Percentiles rank a stretch among this genome's conserved stretches.
phyloP scores from a whole-genome alignment of 1,140 invertebrate genomes.

The Eriocheir sinensis region DNA sequence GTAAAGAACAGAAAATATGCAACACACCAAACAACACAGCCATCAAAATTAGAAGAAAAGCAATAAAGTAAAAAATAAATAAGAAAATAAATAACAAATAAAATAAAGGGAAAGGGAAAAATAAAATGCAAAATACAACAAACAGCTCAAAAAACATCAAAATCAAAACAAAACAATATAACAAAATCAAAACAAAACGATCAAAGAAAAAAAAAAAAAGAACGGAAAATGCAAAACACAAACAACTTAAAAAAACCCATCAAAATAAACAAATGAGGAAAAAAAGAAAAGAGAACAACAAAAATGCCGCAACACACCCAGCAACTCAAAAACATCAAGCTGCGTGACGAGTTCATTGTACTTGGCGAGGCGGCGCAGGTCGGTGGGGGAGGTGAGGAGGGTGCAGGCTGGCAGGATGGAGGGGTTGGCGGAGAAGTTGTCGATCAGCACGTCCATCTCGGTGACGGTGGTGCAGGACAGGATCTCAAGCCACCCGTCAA shows the following conservation, averaged over 20 bases:
- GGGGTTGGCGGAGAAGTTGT: neutral
- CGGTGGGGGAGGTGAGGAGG: neutral
- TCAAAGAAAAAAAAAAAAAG: neutral
- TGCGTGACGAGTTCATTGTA: neutral
- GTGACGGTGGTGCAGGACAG: neutral
- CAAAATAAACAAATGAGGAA: neutral
- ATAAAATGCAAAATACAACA: too few relatives aligned
- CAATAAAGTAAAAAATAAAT: neutral
- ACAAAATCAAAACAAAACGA: too few relatives aligned
- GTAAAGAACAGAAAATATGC: neutral
- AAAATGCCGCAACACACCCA: neutral
- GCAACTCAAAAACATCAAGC: neutral
- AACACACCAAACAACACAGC: neutral
- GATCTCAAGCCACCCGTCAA: neutral
- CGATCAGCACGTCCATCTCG: neutral
- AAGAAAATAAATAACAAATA: neutral
- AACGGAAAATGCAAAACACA: neutral
- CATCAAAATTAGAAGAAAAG: neutral
- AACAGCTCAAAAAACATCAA: too few relatives aligned
- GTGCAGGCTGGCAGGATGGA: neutral
- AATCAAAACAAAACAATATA: too few relatives aligned
- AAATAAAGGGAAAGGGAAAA: neutral
- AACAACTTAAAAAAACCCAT: too few relatives aligned
- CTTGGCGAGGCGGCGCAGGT: neutral
- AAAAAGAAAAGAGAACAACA: neutral